These are phyloP conservation scores for Pollicipes pollicipes DNA, from an alignment of 1,140 invertebrate species.

Conservation along the genomic window DNA sequence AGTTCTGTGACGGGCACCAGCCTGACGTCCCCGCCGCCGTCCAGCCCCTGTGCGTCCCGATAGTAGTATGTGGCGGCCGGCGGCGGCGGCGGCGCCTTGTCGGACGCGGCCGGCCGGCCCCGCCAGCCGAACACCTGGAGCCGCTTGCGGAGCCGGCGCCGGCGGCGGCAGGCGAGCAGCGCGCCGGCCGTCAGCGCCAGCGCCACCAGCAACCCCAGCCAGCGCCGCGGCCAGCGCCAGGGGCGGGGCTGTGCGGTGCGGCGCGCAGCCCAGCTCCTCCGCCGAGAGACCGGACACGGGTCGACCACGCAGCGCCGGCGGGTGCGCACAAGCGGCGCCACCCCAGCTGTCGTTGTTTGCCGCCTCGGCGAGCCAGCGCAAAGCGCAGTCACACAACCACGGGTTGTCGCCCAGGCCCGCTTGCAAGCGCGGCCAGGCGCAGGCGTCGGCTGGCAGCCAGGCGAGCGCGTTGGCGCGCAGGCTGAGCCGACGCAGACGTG, in stretches of 20 bases:
- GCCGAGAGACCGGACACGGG: neutral
- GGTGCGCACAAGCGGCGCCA: neutral
- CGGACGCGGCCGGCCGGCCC: neutral
- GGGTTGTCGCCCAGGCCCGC: conserved; percentile 16
- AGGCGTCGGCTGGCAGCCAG: conserved; percentile 7
- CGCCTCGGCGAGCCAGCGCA: conserved; percentile 11
- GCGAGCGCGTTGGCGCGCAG: conserved; percentile 14
- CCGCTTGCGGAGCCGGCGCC: neutral
- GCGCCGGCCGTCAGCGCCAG: neutral
- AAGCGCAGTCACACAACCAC: conserved; percentile 16
- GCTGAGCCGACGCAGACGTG: conserved; percentile 11
- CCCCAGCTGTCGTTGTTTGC: neutral
- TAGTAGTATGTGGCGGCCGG: neutral
- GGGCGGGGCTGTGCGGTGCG: too few species aligned
- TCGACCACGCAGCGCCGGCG: neutral
- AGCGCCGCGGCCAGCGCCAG: neutral
- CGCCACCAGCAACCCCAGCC: neutral
- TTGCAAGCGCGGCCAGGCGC: conserved; percentile 11
- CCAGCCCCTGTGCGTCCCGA: neutral
- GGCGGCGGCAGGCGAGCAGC: neutral
- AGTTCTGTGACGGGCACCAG: neutral
- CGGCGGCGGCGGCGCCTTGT: neutral
- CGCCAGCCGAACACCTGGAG: neutral
- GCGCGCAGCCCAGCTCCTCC: neutral
- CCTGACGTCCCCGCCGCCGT: neutral